Evolutionary conservation across 2,113 vertebrate genomes (phyloP), one percentile per base, ranked within the genome.

Genomic region (Corydoras maculifer): DNA sequence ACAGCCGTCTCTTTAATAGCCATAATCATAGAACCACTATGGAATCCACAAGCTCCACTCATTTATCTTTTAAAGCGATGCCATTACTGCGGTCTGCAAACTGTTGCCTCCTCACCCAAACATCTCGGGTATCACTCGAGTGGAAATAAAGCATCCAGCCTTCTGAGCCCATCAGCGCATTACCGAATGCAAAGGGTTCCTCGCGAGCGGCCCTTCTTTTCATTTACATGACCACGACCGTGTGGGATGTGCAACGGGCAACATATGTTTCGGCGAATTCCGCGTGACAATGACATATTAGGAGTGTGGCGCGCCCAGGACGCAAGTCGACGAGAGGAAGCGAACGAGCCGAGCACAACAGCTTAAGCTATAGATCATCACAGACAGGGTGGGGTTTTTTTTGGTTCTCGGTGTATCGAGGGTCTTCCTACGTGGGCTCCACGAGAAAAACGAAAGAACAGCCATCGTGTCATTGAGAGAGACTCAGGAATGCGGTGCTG

Each of bases 211-310:
- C 50, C 81, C 74, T 80, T 77, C 78, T 78, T 74, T 75, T 76
- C 75, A 73, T 72, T 76, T 67, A 75, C 74, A 77, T 78, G 68
- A 72, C 67, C 73, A 68, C 68, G 78, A 79, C 76, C 48, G 72
- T 68, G 58, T 65, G 73, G 68, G 74, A 73, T 73, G 72, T 75
- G 80, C 82, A 65, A 61, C 69, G 80, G 80, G 71, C 78, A 70
- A 87, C 85, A 87, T 86, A 87, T 87, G 83, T 82, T 83, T 82
- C 57, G 53, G 80, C 62, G 81, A 79, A 87, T 84, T 81, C 65
- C 68, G 30, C 72, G 29, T 62, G 78, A 87, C 84, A 83, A 74
- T 88, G 86, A 86, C 82, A 67, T 83, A 87, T 86, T 81, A 76
- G 75, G 31, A 73, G 77, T 71, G 59, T 64, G 73, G 82, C 77